Conservation (phyloP, 2,888 invertebrate species). For the Ashinkailepas kermadecensis region DNA sequence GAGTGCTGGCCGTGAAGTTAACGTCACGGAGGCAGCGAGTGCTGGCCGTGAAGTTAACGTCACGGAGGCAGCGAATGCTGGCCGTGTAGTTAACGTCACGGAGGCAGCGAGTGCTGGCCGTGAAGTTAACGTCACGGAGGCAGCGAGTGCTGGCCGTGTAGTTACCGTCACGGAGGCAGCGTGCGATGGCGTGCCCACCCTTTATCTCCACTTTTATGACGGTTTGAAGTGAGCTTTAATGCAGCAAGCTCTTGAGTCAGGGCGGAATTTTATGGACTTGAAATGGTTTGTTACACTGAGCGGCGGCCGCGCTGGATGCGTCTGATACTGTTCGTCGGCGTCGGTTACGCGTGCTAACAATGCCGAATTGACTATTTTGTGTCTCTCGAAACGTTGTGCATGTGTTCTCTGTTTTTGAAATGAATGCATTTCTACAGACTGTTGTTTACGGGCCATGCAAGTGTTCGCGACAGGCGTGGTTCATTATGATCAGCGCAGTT, state of each 20-base stretch:
- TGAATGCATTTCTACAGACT: background rate
- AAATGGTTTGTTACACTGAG: no score
- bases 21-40: no score
- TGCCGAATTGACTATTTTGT: conserved; percentile 5
- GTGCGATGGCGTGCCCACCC: background rate
- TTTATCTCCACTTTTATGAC: background rate
- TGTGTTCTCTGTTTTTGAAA: conserved; percentile 15
- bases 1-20: no score
- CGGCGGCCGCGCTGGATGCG: background rate
- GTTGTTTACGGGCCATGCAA: background rate
- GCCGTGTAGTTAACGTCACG: no score
- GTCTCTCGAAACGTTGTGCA: conserved; percentile 12
- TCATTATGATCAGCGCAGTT: no score
- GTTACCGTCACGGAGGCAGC: background rate
- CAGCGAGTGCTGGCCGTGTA: background rate
- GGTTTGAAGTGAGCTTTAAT: background rate
- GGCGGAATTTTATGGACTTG: no score
- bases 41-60: no score
- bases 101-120: background rate
- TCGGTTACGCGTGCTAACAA: conserved; percentile 9
- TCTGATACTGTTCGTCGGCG: background rate
- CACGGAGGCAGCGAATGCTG: no score
- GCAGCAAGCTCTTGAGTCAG: no score
- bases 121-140: background rate
- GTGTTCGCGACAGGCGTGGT: no score